Base-by-base conservation (phyloP, 1,140 invertebrate genomes). In the Drosophila nigrodunni region DNA sequence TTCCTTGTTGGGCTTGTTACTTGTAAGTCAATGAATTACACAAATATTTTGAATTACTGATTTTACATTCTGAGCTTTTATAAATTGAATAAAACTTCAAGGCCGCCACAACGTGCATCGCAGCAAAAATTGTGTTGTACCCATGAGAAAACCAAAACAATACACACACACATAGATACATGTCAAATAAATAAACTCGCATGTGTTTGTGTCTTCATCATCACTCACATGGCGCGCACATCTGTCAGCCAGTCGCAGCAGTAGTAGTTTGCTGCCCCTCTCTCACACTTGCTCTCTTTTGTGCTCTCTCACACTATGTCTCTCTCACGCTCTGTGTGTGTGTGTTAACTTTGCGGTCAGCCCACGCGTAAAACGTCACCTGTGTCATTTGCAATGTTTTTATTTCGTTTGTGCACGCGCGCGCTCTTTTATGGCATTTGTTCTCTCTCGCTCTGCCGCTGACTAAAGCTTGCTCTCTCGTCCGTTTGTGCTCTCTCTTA, bases 311-410 rank as follows among this genome's bases (percentile, higher is more conserved):
- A 10, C 3, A n/a, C 39, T 13, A 25, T 47, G 15, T 13, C n/a
- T 30, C 44, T 65, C 49, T 46, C n/a, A 10, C 3, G 10, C 37
- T 13, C 50, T 47, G 18, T 21, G 18, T 21, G 2, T 21, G 25
- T 50, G 15, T 21, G 46, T 43, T 21, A 52, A 39, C 11, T 46
- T 47, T 60, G 58, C 30, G 25, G 72, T 69, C 65, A 69, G 71
- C 67, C 52, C 46, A 55, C 67, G 75, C 67, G 58, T 74, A 46
- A 82, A 89, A 88, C 83, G 83, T 88, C 83, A 88, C 85, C 85
- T 88, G 85, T 88, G 85, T 88, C 80, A 80, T 78, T 88, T 88
- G 85, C 85, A 88, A 80, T 88, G 80, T 89, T 89, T 88, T 89
- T 83, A 65, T 76, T 76, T 76, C 67, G 58, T 64, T 67, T 52